phyloP scores from a whole-genome alignment of 2,113 vertebrate species.

The Brevimyrus niger region DNA sequence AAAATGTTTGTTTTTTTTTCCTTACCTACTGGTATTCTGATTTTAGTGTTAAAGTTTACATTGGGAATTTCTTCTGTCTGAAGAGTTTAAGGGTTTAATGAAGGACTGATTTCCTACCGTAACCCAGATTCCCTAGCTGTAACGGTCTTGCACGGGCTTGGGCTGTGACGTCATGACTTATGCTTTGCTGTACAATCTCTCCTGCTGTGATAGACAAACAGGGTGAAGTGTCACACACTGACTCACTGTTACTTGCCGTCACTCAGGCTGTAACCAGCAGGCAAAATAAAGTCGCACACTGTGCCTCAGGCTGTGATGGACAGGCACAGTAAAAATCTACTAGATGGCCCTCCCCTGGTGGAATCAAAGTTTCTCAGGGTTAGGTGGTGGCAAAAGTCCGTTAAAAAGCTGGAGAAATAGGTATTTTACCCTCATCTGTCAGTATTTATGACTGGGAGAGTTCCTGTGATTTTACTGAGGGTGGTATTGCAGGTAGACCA shows the following conservation, averaged over 20 bases:
- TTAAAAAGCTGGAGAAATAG: neutral
- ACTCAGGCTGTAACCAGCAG: neutral
- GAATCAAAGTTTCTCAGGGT: neutral
- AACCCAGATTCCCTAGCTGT: neutral
- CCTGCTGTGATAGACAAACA: neutral
- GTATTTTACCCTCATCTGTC: neutral
- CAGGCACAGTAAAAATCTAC: neutral
- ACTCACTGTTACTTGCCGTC: neutral
- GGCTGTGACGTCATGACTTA: neutral
- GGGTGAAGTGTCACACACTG: neutral
- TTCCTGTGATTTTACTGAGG: neutral
- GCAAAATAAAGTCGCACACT: neutral
- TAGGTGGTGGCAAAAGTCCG: neutral
- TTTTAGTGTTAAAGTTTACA: neutral
- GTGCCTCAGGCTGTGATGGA: neutral
- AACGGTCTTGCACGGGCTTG: neutral
- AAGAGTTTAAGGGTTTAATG: neutral
- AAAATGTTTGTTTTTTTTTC: neutral
- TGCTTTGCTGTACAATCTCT: neutral
- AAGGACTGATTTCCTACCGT: neutral
- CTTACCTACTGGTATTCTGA: constrained; percentile 21
- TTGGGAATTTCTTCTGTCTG: neutral
- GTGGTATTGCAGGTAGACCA: neutral
- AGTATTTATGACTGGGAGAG: neutral
- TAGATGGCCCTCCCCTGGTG: neutral